Conservation (phyloP, 2,797 vertebrate species). For the Xerus rutilus region DNA sequence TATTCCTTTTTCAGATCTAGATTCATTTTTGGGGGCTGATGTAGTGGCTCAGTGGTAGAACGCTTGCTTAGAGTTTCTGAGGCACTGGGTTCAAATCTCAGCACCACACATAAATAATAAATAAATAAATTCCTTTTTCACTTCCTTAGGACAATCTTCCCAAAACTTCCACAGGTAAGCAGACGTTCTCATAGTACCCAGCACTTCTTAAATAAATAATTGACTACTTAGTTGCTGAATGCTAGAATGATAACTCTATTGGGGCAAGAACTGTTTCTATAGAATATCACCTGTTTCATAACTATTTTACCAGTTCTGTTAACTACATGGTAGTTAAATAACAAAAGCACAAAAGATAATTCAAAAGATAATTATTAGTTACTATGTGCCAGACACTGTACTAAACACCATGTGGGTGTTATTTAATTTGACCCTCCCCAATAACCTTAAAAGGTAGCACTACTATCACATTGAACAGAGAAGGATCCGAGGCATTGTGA, state of each 20-base stretch:
- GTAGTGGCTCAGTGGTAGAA: too few species aligned
- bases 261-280: neutral
- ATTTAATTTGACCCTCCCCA: neutral
- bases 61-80: too few species aligned
- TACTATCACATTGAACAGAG: neutral
- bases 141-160: neutral
- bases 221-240: neutral
- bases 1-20: neutral
- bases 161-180: neutral
- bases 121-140: neutral
- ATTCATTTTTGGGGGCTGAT: neutral
- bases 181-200: neutral
- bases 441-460: neutral
- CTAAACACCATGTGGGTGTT: neutral
- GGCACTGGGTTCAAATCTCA: too few species aligned
- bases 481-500: neutral
- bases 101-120: too few species aligned
- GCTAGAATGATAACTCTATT: neutral
- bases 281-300: neutral
- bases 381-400: neutral
- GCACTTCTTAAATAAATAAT: slow-evolving; percentile 29
- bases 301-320: neutral
- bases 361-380: neutral
- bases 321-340: neutral
- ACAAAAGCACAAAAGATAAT: neutral